Evolutionary conservation across 2,113 vertebrate genomes (phyloP), one percentile per base, ranked within the genome.

Genomic region (Nothobranchius kuhntae): DNA sequence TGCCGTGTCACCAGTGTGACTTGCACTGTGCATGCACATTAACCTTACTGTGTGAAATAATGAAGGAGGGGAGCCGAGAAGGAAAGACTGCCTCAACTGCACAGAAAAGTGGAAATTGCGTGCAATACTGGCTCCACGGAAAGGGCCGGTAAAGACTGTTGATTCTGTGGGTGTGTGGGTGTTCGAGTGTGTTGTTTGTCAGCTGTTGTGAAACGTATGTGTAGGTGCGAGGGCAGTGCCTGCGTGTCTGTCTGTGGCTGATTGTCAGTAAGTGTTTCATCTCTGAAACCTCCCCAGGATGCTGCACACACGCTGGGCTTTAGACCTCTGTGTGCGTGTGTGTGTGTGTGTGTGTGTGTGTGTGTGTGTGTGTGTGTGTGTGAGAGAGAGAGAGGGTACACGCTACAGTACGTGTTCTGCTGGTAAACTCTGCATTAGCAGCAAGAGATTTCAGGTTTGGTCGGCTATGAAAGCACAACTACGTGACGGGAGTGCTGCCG

Each of bases 391-490:
- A 64, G 11, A 47, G 57, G 36, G 38, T 54, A 14, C 52, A 60
- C 42, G 67, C 65, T 67, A 76, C 72, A 65, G 62, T 81, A 67
- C 77, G 81, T 58, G 75, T 83, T 83, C 68, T 73, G 58, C 73
- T 68, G 80, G 84, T 89, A 84, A 89, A 87, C 68, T 73, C 72
- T 2, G 73, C 85, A 83, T 89, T 84, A 87, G 78, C 24, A 79
- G 58, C 69, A 13, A 68, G 68, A 88, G 86, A 91, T 92, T 92
- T 92, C 82, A 89, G 89, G 83, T 86, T 89, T 82, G 74, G 38
- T 75, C 84, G 86, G 88, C 87, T 91, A 78, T 91, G 83, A 90
- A 90, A 91, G 74, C 66, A 86, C 64, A 68, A 83, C 81, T 83
- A 87, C 87, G 75, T 81, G 86, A 53, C 71, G 62, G 81, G 73